Evolutionary conservation across 2,888 invertebrate species (phyloP).

Genomic region (Noctua janthina): DNA sequence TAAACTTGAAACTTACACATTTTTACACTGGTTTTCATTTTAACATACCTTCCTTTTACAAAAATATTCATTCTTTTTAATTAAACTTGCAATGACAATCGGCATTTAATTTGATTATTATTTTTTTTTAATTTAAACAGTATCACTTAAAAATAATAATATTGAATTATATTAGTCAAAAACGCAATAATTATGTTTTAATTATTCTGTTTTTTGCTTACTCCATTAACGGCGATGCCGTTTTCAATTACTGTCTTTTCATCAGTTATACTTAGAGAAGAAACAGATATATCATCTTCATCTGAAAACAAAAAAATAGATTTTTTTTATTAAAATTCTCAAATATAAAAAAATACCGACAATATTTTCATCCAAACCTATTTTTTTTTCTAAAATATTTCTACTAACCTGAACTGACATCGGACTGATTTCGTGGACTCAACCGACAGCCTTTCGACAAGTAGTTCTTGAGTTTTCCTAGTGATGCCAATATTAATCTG

Average conservation of each 20-base stretch:
- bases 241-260: slow-evolving; percentile 84
- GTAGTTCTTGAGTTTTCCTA: slow-evolving; percentile 94
- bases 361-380: background rate
- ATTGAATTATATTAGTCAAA: slow-evolving; percentile 44
- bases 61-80: slow-evolving; percentile 49
- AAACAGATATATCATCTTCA: slow-evolving; percentile 85
- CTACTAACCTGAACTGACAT: slow-evolving; percentile 92
- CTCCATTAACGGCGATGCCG: slow-evolving; percentile 72
- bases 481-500: slow-evolving; percentile 95
- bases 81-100: slow-evolving; percentile 25
- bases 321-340: background rate
- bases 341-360: background rate
- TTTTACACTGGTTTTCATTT: slow-evolving; percentile 13
- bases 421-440: slow-evolving; percentile 93
- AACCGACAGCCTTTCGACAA: slow-evolving; percentile 93
- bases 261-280: slow-evolving; percentile 82
- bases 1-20: slow-evolving; percentile 15
- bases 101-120: slow-evolving; percentile 48
- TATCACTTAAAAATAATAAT: slow-evolving; percentile 50
- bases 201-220: slow-evolving; percentile 73
- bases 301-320: slow-evolving; percentile 74
- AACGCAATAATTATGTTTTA: slow-evolving; percentile 1
- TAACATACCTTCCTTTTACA: slow-evolving; percentile 33
- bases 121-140: slow-evolving; percentile 36
- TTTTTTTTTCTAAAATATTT: background rate